These are phyloP conservation scores for Mormyrus proboscirostris DNA, from an alignment of 2,797 vertebrate species.

Conservation along the genomic window DNA sequence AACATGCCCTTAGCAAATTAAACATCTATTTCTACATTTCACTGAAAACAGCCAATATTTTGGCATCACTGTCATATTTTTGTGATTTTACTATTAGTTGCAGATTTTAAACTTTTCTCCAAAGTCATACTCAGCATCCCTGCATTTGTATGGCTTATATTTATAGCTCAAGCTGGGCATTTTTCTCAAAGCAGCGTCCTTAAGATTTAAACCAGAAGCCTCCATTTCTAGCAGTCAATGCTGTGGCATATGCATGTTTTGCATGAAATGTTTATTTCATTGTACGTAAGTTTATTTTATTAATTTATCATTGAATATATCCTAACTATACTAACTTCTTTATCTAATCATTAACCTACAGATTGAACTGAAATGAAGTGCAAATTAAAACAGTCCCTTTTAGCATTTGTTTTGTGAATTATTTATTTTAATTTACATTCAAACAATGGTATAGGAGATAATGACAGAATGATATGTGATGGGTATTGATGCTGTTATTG, in stretches of 20 bases:
- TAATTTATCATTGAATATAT: not conserved
- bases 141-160: not conserved
- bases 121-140: not conserved
- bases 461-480: not conserved
- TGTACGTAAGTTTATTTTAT: not conserved
- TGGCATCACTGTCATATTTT: not conserved
- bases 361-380: not conserved
- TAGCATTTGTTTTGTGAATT: slow-evolving; percentile 1
- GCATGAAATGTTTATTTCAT: not conserved
- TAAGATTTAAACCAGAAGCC: not conserved
- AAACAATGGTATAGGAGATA: not conserved
- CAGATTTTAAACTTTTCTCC: not conserved
- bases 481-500: not conserved
- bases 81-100: not conserved
- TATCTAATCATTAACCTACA: not conserved
- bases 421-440: not conserved
- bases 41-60: not conserved
- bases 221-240: not conserved
- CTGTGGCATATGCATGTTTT: not conserved
- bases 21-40: not conserved
- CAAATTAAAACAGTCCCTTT: not conserved
- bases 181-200: not conserved
- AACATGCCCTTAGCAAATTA: not conserved
- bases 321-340: not conserved
- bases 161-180: not conserved